Evolutionary conservation across 2,888 invertebrate species (phyloP), one percentile per base, ranked within the genome.

Genomic region (Cyclophora punctaria): DNA sequence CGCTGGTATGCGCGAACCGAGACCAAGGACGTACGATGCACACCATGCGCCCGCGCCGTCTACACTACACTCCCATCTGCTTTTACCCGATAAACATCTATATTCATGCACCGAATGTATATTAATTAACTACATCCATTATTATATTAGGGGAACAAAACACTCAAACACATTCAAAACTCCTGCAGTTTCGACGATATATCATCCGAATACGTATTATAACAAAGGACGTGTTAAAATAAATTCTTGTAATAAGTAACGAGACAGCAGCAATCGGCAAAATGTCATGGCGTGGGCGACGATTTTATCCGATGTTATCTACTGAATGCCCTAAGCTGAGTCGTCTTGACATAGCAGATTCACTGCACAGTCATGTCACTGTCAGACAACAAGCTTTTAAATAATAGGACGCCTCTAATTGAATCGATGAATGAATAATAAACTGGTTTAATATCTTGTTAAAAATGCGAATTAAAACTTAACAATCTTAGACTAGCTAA

Each of bases 221-320:
- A 44, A 44, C 44, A 44, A 34, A 44, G 51, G 59, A 57, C 49
- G 50, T 50, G 55, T 53, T 56, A 56, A 62, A 56, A 60, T 61
- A 63, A 63, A 69, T 68, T 68, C 58, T 58, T 63, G 67, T 73
- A 75, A 78, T 73, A 78, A 77, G 73, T 74, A 76, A 81, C 74
- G 69, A 75, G 73, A 73, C 75, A 71, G 71, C 71, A 67, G 69
- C 71, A 69, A 70, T 71, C 69, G 64, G 65, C 67, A 67, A 68
- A 66, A 68, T 60, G 66, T 57, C 62, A 75, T 69, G 76, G 75
- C 71, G 83, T 79, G 74, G 83, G 81, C 73, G 75, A 60, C 63
- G 67, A 77, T 80, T 37, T 37, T 76, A 75, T 69, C 71, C 66
- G 74, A 79, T 78, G 61, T 69, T 80, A 80, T 80, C 77, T 73